A percentile compares a stretch with the other conserved stretches of the same genome.
Conservation (phyloP, 2,113 vertebrate species). For the Arothron firmamentum region DNA sequence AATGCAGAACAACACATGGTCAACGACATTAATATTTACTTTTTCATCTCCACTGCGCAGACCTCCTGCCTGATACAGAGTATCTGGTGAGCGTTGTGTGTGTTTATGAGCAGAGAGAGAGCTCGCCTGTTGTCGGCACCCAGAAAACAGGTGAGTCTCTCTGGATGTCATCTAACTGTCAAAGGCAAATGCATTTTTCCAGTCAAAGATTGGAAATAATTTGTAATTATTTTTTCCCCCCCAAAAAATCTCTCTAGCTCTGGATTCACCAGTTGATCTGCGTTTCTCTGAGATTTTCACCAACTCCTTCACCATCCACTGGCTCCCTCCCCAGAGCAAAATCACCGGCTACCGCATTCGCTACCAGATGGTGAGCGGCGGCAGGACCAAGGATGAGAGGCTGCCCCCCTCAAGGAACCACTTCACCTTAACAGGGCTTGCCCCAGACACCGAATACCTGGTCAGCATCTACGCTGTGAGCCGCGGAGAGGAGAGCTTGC, state of each 20-base stretch:
- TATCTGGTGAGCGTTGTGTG: slow-evolving; percentile 90
- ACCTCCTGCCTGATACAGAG: slow-evolving; percentile 88
- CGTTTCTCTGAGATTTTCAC: slow-evolving; percentile 88
- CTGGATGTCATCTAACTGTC: neutral
- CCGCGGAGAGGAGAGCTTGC: slow-evolving; percentile 77
- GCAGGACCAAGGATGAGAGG: slow-evolving; percentile 83
- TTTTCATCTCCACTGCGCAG: slow-evolving; percentile 62
- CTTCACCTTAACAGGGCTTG: slow-evolving; percentile 88
- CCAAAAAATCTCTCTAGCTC: slow-evolving; percentile 66
- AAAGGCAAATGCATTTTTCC: too few relatives aligned
- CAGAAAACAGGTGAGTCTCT: slow-evolving; percentile 82
- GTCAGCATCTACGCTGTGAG: slow-evolving; percentile 82
- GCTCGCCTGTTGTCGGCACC: slow-evolving; percentile 79
- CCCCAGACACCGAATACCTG: slow-evolving; percentile 84
- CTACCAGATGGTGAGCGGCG: slow-evolving; percentile 77
- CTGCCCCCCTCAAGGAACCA: slow-evolving; percentile 88
- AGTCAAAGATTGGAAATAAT: too few relatives aligned
- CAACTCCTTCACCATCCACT: slow-evolving; percentile 91
- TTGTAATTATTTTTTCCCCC: neutral
- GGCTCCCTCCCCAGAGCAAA: slow-evolving; percentile 84
- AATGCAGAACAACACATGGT: neutral
- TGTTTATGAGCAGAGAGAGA: slow-evolving; percentile 87
- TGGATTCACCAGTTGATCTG: slow-evolving; percentile 87
- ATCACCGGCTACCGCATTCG: slow-evolving; percentile 85
- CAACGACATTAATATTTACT: neutral